phyloP scores from a whole-genome alignment of 2,797 vertebrate species.

The Scarus forsteni region DNA sequence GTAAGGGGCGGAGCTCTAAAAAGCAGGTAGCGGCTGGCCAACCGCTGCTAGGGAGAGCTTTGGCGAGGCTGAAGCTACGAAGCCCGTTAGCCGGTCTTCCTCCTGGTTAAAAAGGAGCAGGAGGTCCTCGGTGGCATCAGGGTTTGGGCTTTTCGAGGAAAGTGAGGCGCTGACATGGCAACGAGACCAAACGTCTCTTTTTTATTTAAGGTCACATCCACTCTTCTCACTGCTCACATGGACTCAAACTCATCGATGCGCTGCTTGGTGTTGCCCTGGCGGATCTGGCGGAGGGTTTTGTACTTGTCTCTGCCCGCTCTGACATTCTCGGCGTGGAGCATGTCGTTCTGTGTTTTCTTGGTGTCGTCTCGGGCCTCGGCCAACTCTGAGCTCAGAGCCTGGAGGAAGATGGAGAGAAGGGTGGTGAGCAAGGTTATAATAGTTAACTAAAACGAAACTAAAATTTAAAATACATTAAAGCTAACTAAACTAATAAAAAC shows the following conservation, averaged over 20 bases:
- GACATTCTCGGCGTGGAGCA: slow-evolving; percentile 97
- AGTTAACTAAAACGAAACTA: background rate
- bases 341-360: slow-evolving; percentile 97
- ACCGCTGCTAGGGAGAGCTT: slow-evolving; percentile 85
- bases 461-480: too few relatives aligned
- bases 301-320: slow-evolving; percentile 97
- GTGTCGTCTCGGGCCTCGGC: slow-evolving; percentile 95
- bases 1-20: slow-evolving; percentile 50
- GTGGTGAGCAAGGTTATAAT: background rate
- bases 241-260: slow-evolving; percentile 99
- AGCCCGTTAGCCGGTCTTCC: slow-evolving; percentile 84
- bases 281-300: slow-evolving; percentile 98
- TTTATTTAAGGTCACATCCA: background rate
- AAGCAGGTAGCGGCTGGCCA: slow-evolving; percentile 67
- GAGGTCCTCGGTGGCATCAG: slow-evolving; percentile 49
- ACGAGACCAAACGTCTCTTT: slow-evolving; percentile 40
- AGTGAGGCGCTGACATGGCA: slow-evolving; percentile 64
- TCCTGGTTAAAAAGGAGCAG: slow-evolving; percentile 71
- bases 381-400: slow-evolving; percentile 97
- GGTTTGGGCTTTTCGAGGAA: slow-evolving; percentile 47
- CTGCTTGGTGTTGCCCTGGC: slow-evolving; percentile 98
- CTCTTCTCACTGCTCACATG: slow-evolving; percentile 88
- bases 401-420: slow-evolving; percentile 12
- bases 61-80: slow-evolving; percentile 91
- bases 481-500: too few relatives aligned